Evolutionary conservation across 2,797 vertebrate species (phyloP), one percentile per base, ranked within the genome.

Genomic region (Chelmon rostratus): DNA sequence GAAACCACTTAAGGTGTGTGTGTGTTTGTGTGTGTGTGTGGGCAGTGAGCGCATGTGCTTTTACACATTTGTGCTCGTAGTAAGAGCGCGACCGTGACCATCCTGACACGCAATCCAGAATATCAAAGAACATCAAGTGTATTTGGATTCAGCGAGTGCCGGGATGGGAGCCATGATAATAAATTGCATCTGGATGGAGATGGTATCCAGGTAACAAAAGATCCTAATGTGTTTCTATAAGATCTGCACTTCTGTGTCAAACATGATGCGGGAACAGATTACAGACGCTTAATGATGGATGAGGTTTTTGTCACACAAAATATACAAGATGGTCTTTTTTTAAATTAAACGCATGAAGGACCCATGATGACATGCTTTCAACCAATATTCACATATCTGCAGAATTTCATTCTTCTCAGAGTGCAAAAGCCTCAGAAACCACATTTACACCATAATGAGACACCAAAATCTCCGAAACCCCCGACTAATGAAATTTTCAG

Each of bases 201-300:
- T 69, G 86, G 92, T 94, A 91, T 93, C 89, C 92, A 93, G 90
- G 93, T 93, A 93, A 93, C 90, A 68, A 79, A 81, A 83, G 52
- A n/a, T 62, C 6, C 54, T 91, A 87, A 93, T 91, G 87, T 73
- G 68, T 68, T 80, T 91, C 88, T 68, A 76, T 84, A 82, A 76
- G 54, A 80, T 81, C 63, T 76, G 54, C 73, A 74, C 62, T 49
- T 38, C 66, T 50, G 68, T 78, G 68, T 56, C 72, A 52, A 50
- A 67, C 62, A 77, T 70, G 54, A 78, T 63, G 50, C 58, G 59
- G 35, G 78, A 65, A 49, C 31, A 76, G 47, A 73, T 52, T 28
- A 62, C 64, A 73, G 47, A 66, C 68, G 62, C 58, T 42, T 72
- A 78, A 85, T 73, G 47, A 54, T 33, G 33, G 7, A 11, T n/a